These are phyloP conservation scores for Mercenaria mercenaria DNA, from an alignment of 1,140 invertebrate genomes.

Conservation along the genomic window DNA sequence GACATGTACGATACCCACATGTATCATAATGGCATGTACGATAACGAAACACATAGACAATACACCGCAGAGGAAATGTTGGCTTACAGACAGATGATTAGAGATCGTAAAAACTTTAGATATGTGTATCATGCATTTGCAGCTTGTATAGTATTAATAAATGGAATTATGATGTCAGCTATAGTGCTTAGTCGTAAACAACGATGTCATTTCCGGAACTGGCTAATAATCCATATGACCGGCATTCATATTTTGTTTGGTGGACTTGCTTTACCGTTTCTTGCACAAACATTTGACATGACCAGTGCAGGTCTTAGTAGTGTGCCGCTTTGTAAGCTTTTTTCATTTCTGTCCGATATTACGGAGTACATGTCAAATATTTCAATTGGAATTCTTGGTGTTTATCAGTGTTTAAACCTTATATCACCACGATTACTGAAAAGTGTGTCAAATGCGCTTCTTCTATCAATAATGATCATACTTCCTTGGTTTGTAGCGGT, in stretches of 20 bases:
- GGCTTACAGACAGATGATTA: not conserved
- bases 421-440: conserved; percentile 48
- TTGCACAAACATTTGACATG: conserved; percentile 30
- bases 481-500: conserved; percentile 46
- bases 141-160: conserved; percentile 29
- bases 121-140: conserved; percentile 52
- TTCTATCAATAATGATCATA: conserved; percentile 49
- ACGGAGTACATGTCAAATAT: conserved; percentile 55
- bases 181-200: conserved; percentile 33
- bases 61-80: not conserved
- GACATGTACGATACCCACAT: no score
- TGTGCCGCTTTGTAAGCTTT: conserved; percentile 37
- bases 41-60: not conserved
- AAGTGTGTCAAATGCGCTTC: conserved; percentile 43
- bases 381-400: conserved; percentile 48
- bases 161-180: not conserved
- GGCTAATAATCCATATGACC: conserved; percentile 52
- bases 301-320: conserved; percentile 5
- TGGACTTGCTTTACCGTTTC: conserved; percentile 42
- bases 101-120: conserved; percentile 22
- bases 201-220: conserved; percentile 53
- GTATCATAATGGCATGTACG: no score
- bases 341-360: conserved; percentile 37
- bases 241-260: conserved; percentile 42
- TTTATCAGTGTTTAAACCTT: conserved; percentile 52